phyloP scores from a whole-genome alignment of 2,113 vertebrate genomes.

The Cheilinus undulatus region DNA sequence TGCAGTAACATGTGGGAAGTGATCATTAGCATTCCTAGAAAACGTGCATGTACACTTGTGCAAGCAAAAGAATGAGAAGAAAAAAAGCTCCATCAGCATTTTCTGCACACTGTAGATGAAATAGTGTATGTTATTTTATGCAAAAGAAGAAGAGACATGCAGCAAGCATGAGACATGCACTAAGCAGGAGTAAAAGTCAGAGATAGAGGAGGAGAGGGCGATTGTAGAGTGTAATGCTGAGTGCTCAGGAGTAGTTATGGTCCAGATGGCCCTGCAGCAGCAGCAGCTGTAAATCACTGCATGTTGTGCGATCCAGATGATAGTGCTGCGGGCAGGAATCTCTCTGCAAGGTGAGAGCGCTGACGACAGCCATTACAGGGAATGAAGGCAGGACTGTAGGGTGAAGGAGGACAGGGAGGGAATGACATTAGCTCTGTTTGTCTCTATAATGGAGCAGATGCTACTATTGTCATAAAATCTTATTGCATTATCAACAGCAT shows the following conservation, averaged over 20 bases:
- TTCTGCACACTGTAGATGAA: neutral
- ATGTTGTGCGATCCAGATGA: conserved; percentile 44
- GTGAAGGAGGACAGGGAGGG: conserved; percentile 16
- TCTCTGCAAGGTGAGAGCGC: conserved; percentile 68
- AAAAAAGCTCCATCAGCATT: conserved; percentile 3
- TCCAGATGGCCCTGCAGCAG: conserved; percentile 71
- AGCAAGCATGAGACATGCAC: neutral
- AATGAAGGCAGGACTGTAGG: conserved; percentile 48
- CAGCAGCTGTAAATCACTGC: conserved; percentile 78
- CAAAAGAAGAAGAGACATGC: conserved; percentile 3
- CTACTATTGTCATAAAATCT: conserved; percentile 21
- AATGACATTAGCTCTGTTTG: conserved; percentile 35
- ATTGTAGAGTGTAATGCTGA: conserved; percentile 37
- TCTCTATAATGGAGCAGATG: conserved; percentile 47
- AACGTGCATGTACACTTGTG: neutral
- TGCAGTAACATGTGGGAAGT: neutral
- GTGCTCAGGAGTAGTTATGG: conserved; percentile 61
- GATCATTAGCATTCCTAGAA: neutral
- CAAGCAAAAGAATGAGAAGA: neutral
- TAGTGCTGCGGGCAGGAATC: conserved; percentile 61
- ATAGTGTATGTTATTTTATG: neutral
- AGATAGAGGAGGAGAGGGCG: neutral
- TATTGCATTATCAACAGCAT: neutral
- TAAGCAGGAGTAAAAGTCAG: neutral
- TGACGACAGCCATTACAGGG: conserved; percentile 61